Evolutionary conservation across 2,888 invertebrate species (phyloP).

Genomic region (Nomada goodeniana): DNA sequence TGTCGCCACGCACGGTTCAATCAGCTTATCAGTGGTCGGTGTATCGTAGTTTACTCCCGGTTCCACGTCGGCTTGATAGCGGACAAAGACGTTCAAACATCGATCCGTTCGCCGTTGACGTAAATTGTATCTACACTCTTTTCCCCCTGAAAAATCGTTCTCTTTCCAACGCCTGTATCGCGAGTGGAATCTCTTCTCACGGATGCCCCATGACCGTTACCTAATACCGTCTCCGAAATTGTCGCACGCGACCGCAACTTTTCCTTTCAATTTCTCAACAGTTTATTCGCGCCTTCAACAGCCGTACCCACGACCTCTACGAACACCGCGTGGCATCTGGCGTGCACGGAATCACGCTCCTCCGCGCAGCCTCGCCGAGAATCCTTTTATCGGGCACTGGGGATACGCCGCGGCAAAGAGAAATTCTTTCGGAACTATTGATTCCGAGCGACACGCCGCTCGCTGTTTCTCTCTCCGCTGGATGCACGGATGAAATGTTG

Average conservation of each 20-base stretch:
- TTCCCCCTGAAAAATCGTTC: slow-evolving; percentile 7
- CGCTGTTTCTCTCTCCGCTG: background rate
- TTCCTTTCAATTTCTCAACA: too few relatives aligned
- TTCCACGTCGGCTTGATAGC: slow-evolving; percentile 24
- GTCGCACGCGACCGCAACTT: too few relatives aligned
- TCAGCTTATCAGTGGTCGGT: slow-evolving; percentile 48
- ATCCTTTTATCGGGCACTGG: slow-evolving; percentile 46
- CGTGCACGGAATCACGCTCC: too few relatives aligned
- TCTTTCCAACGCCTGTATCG: too few relatives aligned
- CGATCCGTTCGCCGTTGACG: slow-evolving; percentile 21
- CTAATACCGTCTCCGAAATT: too few relatives aligned
- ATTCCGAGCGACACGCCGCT: slow-evolving; percentile 38
- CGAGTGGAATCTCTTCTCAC: too few relatives aligned
- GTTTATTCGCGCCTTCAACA: too few relatives aligned
- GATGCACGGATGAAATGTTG: slow-evolving; percentile 59
- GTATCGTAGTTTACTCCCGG: slow-evolving; percentile 34
- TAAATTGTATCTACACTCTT: slow-evolving; percentile 29
- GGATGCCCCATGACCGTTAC: too few relatives aligned
- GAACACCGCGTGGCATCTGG: too few relatives aligned
- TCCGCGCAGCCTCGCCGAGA: background rate
- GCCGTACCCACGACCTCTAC: too few relatives aligned
- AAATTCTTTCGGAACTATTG: slow-evolving; percentile 57
- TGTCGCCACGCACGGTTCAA: slow-evolving; percentile 29
- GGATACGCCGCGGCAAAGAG: slow-evolving; percentile 30
- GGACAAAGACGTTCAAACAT: background rate